Conservation (phyloP, 1,140 invertebrate species). For the Pseudoatta argentina region DNA sequence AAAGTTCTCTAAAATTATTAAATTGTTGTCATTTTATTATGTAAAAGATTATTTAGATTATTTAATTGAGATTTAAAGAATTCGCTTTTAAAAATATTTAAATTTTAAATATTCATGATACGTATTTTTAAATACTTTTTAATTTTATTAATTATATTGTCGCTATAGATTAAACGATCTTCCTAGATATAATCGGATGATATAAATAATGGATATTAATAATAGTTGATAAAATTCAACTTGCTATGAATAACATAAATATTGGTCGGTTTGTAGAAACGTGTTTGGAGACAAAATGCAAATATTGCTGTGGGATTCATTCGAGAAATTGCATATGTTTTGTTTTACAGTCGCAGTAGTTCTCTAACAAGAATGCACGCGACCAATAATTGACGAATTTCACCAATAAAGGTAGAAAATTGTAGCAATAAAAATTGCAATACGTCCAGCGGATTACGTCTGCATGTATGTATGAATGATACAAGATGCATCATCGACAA, state of each 20-base stretch:
- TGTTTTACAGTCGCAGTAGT: not conserved
- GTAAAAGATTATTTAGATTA: not conserved
- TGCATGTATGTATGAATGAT: slow-evolving; percentile 33
- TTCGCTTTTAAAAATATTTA: too few relatives aligned
- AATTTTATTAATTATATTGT: not conserved
- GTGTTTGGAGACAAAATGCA: slow-evolving; percentile 24
- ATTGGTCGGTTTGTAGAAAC: not conserved
- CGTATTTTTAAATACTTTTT: too few relatives aligned
- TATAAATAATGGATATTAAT: not conserved
- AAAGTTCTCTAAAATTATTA: not conserved
- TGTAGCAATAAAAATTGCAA: slow-evolving; percentile 46
- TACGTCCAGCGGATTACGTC: slow-evolving; percentile 40
- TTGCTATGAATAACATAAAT: slow-evolving; percentile 2
- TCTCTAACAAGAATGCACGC: not conserved
- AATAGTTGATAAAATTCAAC: not conserved
- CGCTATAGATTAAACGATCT: not conserved
- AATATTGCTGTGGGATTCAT: not conserved
- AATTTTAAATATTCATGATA: not conserved
- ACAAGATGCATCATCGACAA: slow-evolving; percentile 66
- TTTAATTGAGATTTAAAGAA: slow-evolving; percentile 1
- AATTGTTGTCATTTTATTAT: slow-evolving; percentile 6
- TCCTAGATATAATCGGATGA: not conserved
- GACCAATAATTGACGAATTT: slow-evolving; percentile 29
- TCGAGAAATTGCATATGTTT: slow-evolving; percentile 1
- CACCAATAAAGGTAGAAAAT: slow-evolving; percentile 15